These are phyloP conservation scores for Stenodera caucasica DNA, from an alignment of 2,888 invertebrate genomes.

Conservation along the genomic window DNA sequence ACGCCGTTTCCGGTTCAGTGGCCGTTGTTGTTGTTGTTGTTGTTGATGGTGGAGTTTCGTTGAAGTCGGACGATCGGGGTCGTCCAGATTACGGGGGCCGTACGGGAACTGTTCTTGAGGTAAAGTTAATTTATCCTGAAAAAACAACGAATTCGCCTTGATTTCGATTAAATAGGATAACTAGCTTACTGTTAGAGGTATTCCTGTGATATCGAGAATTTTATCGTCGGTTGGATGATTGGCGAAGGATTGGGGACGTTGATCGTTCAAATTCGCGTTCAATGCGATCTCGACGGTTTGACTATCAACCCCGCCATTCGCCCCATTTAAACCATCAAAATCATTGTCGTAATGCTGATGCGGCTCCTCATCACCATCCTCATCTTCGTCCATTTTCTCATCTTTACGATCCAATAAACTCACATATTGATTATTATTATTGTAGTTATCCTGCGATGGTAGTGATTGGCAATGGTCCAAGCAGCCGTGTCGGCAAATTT, in stretches of 20 bases:
- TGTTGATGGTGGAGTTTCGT: not conserved
- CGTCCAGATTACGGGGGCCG: constrained; percentile 71
- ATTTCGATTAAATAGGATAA: too few relatives aligned
- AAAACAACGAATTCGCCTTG: too few relatives aligned
- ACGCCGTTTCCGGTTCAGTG: constrained; percentile 62
- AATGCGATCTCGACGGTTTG: not conserved
- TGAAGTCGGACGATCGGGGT: constrained; percentile 33
- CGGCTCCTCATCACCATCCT: not conserved
- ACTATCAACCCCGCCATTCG: not conserved
- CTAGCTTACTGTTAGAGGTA: constrained; percentile 43
- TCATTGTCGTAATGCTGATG: not conserved
- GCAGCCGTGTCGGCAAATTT: constrained; percentile 66
- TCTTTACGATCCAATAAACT: constrained; percentile 60
- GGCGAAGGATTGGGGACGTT: not conserved
- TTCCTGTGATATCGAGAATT: constrained; percentile 45
- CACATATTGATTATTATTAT: not conserved
- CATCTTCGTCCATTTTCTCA: constrained; percentile 34
- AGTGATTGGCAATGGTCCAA: constrained; percentile 76
- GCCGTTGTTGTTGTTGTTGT: not conserved
- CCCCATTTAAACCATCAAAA: not conserved
- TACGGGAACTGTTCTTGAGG: constrained; percentile 71
- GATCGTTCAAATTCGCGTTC: not conserved
- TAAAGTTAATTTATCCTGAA: constrained; percentile 49
- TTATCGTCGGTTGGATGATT: constrained; percentile 29
- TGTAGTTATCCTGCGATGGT: constrained; percentile 33